These are phyloP conservation scores for Podarcis siculus DNA, from an alignment of 2,797 vertebrate genomes.

Conservation along the genomic window DNA sequence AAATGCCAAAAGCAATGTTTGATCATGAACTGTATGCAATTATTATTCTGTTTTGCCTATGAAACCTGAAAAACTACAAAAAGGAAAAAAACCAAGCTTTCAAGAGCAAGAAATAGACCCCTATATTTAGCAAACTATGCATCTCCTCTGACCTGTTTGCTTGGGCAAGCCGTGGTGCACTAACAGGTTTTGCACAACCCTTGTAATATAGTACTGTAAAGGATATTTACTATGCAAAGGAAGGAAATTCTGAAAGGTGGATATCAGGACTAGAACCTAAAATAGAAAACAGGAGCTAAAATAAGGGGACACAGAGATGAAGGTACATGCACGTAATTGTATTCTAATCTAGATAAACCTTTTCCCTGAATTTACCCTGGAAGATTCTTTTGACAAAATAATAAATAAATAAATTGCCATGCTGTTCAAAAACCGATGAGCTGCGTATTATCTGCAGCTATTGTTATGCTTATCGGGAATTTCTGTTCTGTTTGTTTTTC, in stretches of 20 bases:
- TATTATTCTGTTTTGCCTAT: neutral
- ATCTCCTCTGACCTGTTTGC: rapidly evolving
- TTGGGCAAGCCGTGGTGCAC: neutral
- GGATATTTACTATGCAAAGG: slow-evolving; percentile 17
- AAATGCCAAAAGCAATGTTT: neutral
- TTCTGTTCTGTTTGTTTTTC: slow-evolving; percentile 76
- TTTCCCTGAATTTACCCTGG: neutral
- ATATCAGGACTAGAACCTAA: neutral
- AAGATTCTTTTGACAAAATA: neutral
- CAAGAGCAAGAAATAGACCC: neutral
- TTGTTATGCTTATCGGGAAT: slow-evolving; percentile 62
- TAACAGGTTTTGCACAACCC: neutral
- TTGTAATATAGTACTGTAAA: neutral
- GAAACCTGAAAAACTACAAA: neutral
- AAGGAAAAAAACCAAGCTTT: neutral
- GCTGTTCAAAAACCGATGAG: neutral
- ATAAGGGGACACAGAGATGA: neutral
- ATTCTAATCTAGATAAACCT: slow-evolving; percentile 42
- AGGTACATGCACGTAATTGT: neutral
- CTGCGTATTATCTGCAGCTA: slow-evolving; percentile 29
- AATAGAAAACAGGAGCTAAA: slow-evolving; percentile 21
- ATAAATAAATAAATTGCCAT: neutral
- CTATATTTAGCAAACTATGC: neutral
- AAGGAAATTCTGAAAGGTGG: slow-evolving; percentile 40
- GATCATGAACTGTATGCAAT: neutral